These are phyloP conservation scores for Rhadinocentrus ornatus DNA, from an alignment of 2,797 vertebrate genomes.

Conservation along the genomic window DNA sequence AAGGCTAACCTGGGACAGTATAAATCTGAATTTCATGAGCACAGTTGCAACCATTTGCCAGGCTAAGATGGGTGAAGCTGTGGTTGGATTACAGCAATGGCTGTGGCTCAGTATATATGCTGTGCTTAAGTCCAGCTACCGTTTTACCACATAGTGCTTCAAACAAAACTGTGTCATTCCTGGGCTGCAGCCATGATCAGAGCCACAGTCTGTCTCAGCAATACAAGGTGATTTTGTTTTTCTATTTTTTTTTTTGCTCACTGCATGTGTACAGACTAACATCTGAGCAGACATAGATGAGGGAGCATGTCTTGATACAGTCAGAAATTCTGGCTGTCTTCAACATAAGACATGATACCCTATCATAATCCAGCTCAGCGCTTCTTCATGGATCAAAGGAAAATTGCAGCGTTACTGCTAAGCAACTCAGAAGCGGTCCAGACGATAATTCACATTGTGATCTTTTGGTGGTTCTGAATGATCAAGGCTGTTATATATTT, in stretches of 20 bases:
- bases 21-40: neutral
- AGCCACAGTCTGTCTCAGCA: neutral
- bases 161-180: neutral
- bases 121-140: neutral
- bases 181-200: neutral
- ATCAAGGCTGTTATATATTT: too few relatives aligned
- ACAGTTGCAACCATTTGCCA: neutral
- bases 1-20: neutral
- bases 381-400: conserved; percentile 1
- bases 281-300: neutral
- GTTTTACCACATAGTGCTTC: neutral
- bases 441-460: neutral
- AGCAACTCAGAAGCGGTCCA: neutral
- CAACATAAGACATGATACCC: neutral
- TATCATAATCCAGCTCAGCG: neutral
- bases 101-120: neutral
- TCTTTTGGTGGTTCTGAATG: neutral
- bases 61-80: neutral
- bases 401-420: neutral
- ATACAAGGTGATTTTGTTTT: neutral
- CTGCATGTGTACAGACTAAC: neutral
- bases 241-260: conserved; percentile 4
- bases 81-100: neutral
- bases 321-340: conserved; percentile 1
- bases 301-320: neutral